phyloP scores from a whole-genome alignment of 2,113 vertebrate species.

The Elephas maximus region DNA sequence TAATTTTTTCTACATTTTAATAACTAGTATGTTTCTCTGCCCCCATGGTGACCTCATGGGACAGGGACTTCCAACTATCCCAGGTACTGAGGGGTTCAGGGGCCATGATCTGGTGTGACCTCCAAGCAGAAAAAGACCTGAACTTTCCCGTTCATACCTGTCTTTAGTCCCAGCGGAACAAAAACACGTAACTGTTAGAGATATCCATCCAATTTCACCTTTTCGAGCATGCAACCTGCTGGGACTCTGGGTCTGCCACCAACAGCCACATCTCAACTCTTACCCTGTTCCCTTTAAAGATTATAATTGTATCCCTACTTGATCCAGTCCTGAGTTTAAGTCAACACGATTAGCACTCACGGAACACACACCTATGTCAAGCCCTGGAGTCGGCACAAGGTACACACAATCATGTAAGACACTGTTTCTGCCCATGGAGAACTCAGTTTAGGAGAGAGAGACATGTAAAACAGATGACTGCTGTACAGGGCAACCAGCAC shows the following conservation, averaged over 20 bases:
- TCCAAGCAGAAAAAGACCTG: not conserved
- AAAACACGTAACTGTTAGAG: not conserved
- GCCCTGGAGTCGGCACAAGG: not conserved
- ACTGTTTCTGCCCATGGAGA: not conserved
- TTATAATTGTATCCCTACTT: not conserved
- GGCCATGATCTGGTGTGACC: not conserved
- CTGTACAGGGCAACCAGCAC: not conserved
- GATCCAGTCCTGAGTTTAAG: not conserved
- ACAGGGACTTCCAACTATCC: not conserved
- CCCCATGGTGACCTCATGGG: not conserved
- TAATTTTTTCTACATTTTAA: constrained; percentile 52
- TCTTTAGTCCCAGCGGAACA: not conserved
- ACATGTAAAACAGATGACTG: not conserved
- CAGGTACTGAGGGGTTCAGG: not conserved
- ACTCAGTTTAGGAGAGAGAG: not conserved
- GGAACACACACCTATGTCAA: not conserved
- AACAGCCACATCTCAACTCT: not conserved
- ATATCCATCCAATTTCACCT: not conserved
- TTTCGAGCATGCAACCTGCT: not conserved
- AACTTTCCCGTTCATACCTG: not conserved
- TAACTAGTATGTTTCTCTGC: constrained; percentile 33
- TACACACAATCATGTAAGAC: not conserved
- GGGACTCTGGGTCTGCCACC: not conserved
- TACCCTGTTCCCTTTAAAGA: not conserved
- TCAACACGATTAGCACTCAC: not conserved